Evolutionary conservation across 2,797 vertebrate species (phyloP).

Genomic region (Borostomias antarcticus): DNA sequence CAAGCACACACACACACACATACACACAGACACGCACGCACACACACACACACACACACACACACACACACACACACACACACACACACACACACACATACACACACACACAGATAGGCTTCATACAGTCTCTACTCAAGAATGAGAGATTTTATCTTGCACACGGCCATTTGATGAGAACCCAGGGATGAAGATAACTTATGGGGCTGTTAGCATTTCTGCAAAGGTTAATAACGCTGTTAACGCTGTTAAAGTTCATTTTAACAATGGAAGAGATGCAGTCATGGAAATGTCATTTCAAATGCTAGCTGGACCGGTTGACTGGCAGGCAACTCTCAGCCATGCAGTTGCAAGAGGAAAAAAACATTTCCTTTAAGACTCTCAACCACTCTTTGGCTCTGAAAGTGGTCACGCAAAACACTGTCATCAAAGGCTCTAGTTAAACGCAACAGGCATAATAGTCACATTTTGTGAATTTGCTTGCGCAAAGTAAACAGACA

Average conservation of each 20-base stretch:
- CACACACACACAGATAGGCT: background rate
- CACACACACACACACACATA: background rate
- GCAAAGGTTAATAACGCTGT: slow-evolving; percentile 45
- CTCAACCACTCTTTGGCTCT: no score
- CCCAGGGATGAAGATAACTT: background rate
- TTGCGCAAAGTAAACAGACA: no score
- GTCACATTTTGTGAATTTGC: no score
- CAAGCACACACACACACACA: background rate
- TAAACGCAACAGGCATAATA: no score
- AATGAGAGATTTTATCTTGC: background rate
- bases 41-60: background rate
- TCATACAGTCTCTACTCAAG: background rate
- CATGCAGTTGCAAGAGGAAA: slow-evolving; percentile 8
- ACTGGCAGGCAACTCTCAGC: slow-evolving; percentile 20
- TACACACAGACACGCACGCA: background rate
- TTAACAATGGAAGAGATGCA: slow-evolving; percentile 29
- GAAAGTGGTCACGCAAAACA: no score
- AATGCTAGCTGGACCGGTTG: background rate
- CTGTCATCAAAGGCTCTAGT: no score
- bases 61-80: background rate
- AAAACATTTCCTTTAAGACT: slow-evolving; percentile 22
- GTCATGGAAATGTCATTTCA: slow-evolving; percentile 39
- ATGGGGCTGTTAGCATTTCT: slow-evolving; percentile 31
- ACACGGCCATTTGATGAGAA: slow-evolving; percentile 5
- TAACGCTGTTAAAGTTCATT: slow-evolving; percentile 34